Conservation (phyloP, 2,888 invertebrate genomes). For the Pheosia gnoma region DNA sequence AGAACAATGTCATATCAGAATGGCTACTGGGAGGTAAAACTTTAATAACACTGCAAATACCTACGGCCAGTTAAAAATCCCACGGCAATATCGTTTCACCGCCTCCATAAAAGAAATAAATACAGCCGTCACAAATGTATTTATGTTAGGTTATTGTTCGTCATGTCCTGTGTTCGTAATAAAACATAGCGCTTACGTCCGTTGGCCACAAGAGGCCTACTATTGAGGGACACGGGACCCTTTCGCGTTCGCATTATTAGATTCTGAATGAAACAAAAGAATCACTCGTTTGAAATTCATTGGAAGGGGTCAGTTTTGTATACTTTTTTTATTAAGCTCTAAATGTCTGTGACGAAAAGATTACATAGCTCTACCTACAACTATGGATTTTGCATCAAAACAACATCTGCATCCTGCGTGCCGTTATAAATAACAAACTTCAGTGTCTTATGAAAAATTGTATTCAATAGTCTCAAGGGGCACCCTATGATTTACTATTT, state of each 20-base stretch:
- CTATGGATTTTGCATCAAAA: too few relatives aligned
- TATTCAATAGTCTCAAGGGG: too few relatives aligned
- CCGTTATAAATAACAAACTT: too few relatives aligned
- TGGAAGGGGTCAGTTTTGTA: conserved; percentile 64
- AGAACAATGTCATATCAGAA: conserved; percentile 7
- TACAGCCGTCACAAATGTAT: conserved; percentile 42
- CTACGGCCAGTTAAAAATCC: conserved; percentile 18
- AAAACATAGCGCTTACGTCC: conserved; percentile 48
- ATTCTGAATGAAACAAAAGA: conserved; percentile 70
- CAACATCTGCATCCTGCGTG: too few relatives aligned
- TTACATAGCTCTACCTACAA: not conserved
- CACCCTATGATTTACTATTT: too few relatives aligned
- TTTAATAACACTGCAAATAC: conserved; percentile 21
- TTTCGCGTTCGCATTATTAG: conserved; percentile 66
- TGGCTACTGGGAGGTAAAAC: conserved; percentile 13
- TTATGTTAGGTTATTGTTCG: conserved; percentile 50
- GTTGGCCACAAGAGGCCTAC: conserved; percentile 31
- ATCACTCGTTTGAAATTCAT: conserved; percentile 69
- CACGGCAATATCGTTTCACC: conserved; percentile 21
- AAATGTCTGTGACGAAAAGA: not conserved
- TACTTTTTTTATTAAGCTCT: not conserved
- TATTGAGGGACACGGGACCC: conserved; percentile 56
- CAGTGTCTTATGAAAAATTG: too few relatives aligned
- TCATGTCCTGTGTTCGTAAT: conserved; percentile 51
- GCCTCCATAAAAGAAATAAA: conserved; percentile 37